Conservation (phyloP, 2,797 vertebrate species). For the Lepus oiostolus region DNA sequence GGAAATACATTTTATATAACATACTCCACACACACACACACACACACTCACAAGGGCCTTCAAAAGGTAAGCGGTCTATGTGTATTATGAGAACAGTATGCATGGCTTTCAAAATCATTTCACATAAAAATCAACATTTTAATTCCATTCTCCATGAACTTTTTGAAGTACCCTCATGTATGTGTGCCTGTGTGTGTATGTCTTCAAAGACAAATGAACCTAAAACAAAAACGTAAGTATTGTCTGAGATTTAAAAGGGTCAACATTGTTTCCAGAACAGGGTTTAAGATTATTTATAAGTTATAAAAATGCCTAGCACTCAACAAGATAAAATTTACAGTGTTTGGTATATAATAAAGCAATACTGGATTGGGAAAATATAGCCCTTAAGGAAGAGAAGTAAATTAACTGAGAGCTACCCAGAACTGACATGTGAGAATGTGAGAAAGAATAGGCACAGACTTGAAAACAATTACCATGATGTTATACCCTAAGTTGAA, state of each 20-base stretch:
- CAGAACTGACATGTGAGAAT: slow-evolving; percentile 7
- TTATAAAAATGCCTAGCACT: not conserved
- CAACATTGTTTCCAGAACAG: not conserved
- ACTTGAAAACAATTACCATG: not conserved
- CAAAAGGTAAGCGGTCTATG: no score
- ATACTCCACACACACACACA: not conserved
- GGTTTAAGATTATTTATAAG: not conserved
- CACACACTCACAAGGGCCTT: not conserved
- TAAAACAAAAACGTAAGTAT: not conserved
- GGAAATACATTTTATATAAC: not conserved
- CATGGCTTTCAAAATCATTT: no score
- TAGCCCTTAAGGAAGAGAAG: not conserved
- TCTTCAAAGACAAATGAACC: not conserved
- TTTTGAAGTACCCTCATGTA: no score
- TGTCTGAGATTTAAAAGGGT: not conserved
- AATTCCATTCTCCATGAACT: not conserved
- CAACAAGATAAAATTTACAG: not conserved
- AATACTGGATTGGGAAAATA: not conserved
- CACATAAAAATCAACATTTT: no score
- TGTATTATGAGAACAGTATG: not conserved
- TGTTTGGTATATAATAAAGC: not conserved
- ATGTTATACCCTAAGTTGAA: not conserved
- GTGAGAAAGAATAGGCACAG: not conserved
- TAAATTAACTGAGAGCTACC: not conserved
- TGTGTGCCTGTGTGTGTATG: no score